Base-by-base conservation (phyloP, 2,113 vertebrate species). In the Chaenocephalus aceratus region DNA sequence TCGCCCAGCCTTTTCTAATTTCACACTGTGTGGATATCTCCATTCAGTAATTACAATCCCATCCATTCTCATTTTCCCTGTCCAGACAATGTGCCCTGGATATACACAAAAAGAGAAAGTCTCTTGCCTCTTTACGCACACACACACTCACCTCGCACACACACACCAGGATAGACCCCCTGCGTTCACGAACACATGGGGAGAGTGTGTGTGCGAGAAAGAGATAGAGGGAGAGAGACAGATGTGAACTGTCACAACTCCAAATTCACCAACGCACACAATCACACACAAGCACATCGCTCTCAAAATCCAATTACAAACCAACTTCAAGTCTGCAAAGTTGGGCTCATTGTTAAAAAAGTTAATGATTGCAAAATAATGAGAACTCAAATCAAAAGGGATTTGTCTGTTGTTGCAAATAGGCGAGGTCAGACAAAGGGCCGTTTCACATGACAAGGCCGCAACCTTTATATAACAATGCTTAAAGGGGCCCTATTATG, bases 1-100 rank as follows among this genome's bases (percentile, higher is more conserved):
- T 91, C 36, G 75, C 90, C 82, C 86, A 88, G 89, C 88, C 84
- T 93, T 93, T 93, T 93, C 88, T 92, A 93, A 94, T 94, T 94
- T 94, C 93, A 94, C 93, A 93, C 88, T 94, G 90, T 93, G 92
- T 94, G 93, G 90, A 92, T 92, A 93, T 94, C 93, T 93, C 91
- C 90, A 93, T 93, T 94, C 91, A 91, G 91, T 91, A 88, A 93
- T 93, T 94, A 91, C 88, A 88, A 90, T 88, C 84, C 89, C 92
- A 92, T 93, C 90, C 88, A 93, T 93, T 93, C 91, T 92, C 90
- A 93, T 92, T 91, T 77, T 88, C 78, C 84, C 85, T 84, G 91
- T 93, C 92, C 90, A 90, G 82, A 92, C 89, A 92, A 89, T 86
- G 85, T 85, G 84, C 86, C 91, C 86, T 80, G 79, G 80, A 92